phyloP scores from a whole-genome alignment of 1,140 invertebrate genomes.

The Drosophila miranda region DNA sequence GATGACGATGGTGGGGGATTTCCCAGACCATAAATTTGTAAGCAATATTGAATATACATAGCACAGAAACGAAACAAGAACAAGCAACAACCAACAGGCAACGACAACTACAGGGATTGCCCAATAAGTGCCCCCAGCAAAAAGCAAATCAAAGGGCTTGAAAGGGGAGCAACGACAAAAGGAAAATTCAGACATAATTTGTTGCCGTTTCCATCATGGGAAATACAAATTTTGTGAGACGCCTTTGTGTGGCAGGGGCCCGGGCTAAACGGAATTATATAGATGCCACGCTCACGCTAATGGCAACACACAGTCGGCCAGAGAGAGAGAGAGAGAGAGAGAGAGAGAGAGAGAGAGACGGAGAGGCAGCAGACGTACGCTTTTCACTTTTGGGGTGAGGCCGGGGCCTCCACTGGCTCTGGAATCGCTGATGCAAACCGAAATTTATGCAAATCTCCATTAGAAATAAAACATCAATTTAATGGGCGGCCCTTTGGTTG shows the following conservation, averaged over 20 bases:
- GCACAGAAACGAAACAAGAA: slow-evolving; percentile 34
- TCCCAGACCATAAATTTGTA: slow-evolving; percentile 78
- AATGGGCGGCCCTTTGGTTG: slow-evolving; percentile 54
- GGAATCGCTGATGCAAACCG: slow-evolving; percentile 27
- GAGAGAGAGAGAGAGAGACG: slow-evolving; percentile 11
- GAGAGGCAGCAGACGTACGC: slow-evolving; percentile 31
- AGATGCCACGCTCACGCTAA: slow-evolving; percentile 75
- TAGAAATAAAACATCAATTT: slow-evolving; percentile 60
- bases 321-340: slow-evolving; percentile 21
- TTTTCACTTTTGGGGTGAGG: slow-evolving; percentile 67
- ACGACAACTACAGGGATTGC: slow-evolving; percentile 52
- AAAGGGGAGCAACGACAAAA: slow-evolving; percentile 54
- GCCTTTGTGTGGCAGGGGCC: slow-evolving; percentile 54
- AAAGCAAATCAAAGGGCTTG: slow-evolving; percentile 54
- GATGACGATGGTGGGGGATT: slow-evolving; percentile 8
- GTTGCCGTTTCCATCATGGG: slow-evolving; percentile 66
- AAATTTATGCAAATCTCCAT: slow-evolving; percentile 66
- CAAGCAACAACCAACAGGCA: too few relatives aligned
- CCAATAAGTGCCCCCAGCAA: slow-evolving; percentile 67
- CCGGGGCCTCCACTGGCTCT: slow-evolving; percentile 5
- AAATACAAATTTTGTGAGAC: slow-evolving; percentile 59
- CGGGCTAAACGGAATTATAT: slow-evolving; percentile 75
- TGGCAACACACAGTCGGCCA: slow-evolving; percentile 60
- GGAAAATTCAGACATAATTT: slow-evolving; percentile 76
- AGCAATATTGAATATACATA: slow-evolving; percentile 66